Base-by-base conservation (phyloP, 1,140 invertebrate genomes). In the Drosophila kikkawai region DNA sequence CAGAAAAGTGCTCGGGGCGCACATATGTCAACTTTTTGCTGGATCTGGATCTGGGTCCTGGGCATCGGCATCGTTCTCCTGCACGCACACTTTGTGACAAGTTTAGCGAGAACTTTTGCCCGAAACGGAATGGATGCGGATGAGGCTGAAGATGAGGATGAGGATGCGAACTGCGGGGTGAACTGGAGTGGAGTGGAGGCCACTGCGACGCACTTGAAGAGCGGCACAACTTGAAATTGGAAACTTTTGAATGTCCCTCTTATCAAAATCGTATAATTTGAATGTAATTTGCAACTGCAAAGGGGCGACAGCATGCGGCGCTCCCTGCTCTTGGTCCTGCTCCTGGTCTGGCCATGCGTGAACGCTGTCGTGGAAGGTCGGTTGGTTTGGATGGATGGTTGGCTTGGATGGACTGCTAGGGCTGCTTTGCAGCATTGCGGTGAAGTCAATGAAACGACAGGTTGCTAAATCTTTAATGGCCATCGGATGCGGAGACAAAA, bases 221-320 rank as follows among this genome's bases (percentile, higher is more conserved):
- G 85, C 70, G 74, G 81, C 69, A 82, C 67, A 90, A 91, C 81
- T 92, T 91, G 91, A 92, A 92, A 92, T 92, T 88, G 91, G 91
- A 92, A 91, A 92, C 91, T 88, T 92, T 88, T 92, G 86, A 92
- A 92, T 92, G 81, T 81, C 73, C 91, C 86, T 91, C 91, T 92
- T 92, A 85, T 80, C 79, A 88, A 92, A 91, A 91, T 91, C 86
- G 81, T 91, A 91, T 88, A 92, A 91, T 91, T 91, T 91, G 88
- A 91, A 91, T 91, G 88, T 91, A 91, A 91, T 91, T 91, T 92
- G 78, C 80, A 91, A 91, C 76, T 91, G 86, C 70, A 84, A 84
- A 90, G 76, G 81, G 81, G 75, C 79, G 75, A 82, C 53, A 79
- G 51, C 47, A 79, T 47, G 63, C 73, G 73, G 64, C 69, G 39